Conservation (phyloP, 2,113 vertebrate species). For the Erythrocercus mccallii region DNA sequence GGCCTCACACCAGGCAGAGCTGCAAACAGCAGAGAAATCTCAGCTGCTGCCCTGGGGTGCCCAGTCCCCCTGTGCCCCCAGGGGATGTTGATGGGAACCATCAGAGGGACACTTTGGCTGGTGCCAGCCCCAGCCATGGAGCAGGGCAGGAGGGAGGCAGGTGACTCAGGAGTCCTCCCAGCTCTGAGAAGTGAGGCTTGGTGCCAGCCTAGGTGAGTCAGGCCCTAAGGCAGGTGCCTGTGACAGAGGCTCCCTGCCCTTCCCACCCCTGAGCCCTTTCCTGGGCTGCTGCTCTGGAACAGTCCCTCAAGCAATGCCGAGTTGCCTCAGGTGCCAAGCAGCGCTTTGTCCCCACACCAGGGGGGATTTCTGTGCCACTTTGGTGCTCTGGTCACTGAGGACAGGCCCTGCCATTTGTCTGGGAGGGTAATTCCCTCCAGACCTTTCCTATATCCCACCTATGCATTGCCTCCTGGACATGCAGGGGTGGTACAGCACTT, state of each 20-base stretch:
- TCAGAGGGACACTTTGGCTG: rapidly evolving
- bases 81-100: not conserved
- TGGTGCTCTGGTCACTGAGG: rapidly evolving
- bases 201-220: not conserved
- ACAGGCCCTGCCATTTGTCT: not conserved
- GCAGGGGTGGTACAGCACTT: rapidly evolving
- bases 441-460: not conserved
- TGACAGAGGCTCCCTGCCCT: not conserved
- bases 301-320: not conserved
- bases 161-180: not conserved
- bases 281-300: not conserved
- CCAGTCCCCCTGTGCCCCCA: rapidly evolving
- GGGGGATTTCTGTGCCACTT: not conserved
- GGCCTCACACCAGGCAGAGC: rapidly evolving
- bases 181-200: not conserved
- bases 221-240: not conserved
- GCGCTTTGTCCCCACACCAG: not conserved
- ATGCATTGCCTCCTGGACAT: rapidly evolving
- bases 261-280: not conserved
- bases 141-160: not conserved
- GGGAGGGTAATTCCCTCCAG: not conserved
- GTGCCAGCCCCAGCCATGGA: not conserved
- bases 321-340: not conserved
- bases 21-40: not conserved
- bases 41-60: not conserved